These are phyloP conservation scores for Lutjanus argentimaculatus DNA, from an alignment of 2,797 vertebrate genomes.

Conservation along the genomic window DNA sequence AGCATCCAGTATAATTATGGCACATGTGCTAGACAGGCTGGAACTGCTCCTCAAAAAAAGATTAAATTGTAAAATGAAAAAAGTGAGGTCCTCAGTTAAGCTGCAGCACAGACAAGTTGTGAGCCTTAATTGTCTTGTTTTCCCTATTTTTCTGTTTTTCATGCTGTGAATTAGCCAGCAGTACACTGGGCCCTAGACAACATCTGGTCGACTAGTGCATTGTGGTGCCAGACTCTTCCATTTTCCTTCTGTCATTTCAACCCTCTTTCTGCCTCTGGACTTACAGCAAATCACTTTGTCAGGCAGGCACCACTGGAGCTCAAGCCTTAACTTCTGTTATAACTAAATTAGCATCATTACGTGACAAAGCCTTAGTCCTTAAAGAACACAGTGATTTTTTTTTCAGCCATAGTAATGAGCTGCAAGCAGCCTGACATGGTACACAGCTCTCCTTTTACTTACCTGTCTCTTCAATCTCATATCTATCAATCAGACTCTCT, in stretches of 20 bases:
- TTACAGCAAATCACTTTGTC: slow-evolving; percentile 43
- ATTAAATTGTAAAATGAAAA: neutral
- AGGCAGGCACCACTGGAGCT: slow-evolving; percentile 25
- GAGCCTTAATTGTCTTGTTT: slow-evolving; percentile 15
- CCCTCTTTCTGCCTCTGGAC: slow-evolving; percentile 19
- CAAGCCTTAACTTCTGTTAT: slow-evolving; percentile 32
- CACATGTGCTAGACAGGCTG: neutral
- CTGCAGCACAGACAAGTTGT: neutral
- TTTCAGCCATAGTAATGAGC: slow-evolving; percentile 31
- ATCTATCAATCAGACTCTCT: slow-evolving; percentile 85
- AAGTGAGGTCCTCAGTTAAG: neutral
- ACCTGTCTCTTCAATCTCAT: slow-evolving; percentile 91
- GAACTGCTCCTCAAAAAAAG: neutral
- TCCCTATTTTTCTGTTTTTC: slow-evolving; percentile 16
- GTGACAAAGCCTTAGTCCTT: neutral
- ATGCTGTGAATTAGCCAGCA: slow-evolving; percentile 24
- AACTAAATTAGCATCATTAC: slow-evolving; percentile 38
- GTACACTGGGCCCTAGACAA: slow-evolving; percentile 29
- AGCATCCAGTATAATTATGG: neutral
- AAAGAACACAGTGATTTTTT: neutral
- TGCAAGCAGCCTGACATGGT: slow-evolving; percentile 16
- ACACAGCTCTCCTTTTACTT: slow-evolving; percentile 45
- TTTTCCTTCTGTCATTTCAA: slow-evolving; percentile 51
- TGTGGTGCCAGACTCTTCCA: slow-evolving; percentile 27
- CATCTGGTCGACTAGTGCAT: slow-evolving; percentile 55